phyloP scores from a whole-genome alignment of 1,140 invertebrate species.

The Oedothorax gibbosus region DNA sequence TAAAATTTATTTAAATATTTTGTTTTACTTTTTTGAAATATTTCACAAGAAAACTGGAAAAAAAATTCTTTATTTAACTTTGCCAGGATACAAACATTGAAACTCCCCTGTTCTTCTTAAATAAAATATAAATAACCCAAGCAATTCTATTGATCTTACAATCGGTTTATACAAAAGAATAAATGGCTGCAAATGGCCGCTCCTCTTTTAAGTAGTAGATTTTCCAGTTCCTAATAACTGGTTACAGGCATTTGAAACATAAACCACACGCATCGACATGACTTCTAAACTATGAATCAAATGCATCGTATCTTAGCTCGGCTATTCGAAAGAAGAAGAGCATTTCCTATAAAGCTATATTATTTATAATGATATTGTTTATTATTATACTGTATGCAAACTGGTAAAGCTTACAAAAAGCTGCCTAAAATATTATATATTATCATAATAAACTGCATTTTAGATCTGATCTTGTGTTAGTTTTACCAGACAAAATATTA shows the following conservation, averaged over 20 bases:
- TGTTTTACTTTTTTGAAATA: too few species aligned
- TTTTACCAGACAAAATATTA: too few species aligned
- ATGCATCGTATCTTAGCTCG: too few species aligned
- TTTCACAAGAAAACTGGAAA: slow-evolving; percentile 3
- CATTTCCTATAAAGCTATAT: too few species aligned
- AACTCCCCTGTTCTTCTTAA: neutral
- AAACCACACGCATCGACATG: slow-evolving; percentile 8
- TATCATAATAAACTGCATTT: too few species aligned
- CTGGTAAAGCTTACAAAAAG: too few species aligned
- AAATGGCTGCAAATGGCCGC: neutral
- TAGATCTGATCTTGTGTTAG: too few species aligned
- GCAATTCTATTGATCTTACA: neutral
- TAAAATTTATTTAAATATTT: too few species aligned
- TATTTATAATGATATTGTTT: too few species aligned
- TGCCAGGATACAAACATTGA: slow-evolving; percentile 3
- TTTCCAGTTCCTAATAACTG: slow-evolving; percentile 22
- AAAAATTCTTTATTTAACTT: neutral
- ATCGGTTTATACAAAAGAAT: slow-evolving; percentile 11
- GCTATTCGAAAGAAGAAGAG: too few species aligned
- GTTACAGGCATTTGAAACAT: slow-evolving; percentile 4
- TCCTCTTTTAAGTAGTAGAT: neutral
- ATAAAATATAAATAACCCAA: neutral
- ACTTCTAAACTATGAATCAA: slow-evolving; percentile 1
- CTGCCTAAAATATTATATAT: too few species aligned
- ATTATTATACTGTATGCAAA: too few species aligned